phyloP scores from a whole-genome alignment of 2,113 vertebrate genomes.

The Stigmatopora nigra region DNA sequence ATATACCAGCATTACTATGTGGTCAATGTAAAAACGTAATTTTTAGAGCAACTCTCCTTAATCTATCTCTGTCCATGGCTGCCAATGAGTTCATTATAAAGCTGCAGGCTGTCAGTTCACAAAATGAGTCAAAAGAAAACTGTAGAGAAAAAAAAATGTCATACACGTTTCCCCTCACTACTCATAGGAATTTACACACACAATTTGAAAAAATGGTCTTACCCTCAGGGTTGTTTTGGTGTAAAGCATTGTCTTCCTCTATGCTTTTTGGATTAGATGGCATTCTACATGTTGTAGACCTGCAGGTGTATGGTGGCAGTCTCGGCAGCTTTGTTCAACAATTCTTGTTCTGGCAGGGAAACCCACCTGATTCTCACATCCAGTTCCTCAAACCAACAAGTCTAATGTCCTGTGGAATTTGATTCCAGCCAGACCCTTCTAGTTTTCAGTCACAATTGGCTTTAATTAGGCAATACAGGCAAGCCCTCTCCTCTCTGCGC shows the following conservation, averaged over 20 bases:
- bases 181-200: background rate
- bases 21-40: no score
- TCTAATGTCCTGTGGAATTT: constrained; percentile 7
- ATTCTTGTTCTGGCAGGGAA: constrained; percentile 25
- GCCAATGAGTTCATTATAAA: background rate
- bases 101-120: background rate
- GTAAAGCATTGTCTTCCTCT: constrained; percentile 73
- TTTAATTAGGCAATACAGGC: constrained; percentile 40
- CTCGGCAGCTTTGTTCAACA: constrained; percentile 41
- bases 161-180: background rate
- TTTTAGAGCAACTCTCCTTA: no score
- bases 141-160: constrained; percentile 2
- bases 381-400: constrained; percentile 18
- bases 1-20: no score
- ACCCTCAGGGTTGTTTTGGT: constrained; percentile 76
- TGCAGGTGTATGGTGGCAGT: background rate
- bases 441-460: constrained; percentile 27
- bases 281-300: constrained; percentile 8
- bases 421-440: constrained; percentile 10
- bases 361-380: constrained; percentile 42
- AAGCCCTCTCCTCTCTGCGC: constrained; percentile 28
- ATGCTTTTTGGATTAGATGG: constrained; percentile 64
- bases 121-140: constrained; percentile 8
- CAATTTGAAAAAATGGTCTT: constrained; percentile 52
- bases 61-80: no score